A percentile compares a stretch with the other conserved stretches of the same genome.
Evolutionary conservation across 2,113 vertebrate genomes (phyloP).

Genomic region (Alaudala cheleensis): DNA sequence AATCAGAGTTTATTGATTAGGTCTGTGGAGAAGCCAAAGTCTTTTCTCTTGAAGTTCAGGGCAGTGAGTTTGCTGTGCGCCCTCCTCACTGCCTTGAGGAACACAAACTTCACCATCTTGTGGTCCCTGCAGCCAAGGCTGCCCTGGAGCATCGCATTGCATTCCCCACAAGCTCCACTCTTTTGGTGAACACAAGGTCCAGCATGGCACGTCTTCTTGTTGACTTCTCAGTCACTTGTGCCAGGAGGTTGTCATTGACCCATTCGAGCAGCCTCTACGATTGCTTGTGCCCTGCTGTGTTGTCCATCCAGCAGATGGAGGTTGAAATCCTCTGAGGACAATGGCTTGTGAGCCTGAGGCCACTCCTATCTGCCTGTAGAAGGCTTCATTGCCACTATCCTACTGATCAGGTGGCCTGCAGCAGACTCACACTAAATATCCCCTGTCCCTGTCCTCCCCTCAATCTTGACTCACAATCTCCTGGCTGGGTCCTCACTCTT

Average conservation of each 20-base stretch:
- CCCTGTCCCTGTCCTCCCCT: neutral
- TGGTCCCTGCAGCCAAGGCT: neutral
- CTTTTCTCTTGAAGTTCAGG: neutral
- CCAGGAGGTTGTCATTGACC: neutral
- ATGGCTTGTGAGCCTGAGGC: neutral
- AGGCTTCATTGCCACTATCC: neutral
- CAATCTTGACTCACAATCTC: neutral
- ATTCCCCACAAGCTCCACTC: neutral
- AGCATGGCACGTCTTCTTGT: neutral
- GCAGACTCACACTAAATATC: neutral
- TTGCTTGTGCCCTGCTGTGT: neutral
- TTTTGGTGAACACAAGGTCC: neutral
- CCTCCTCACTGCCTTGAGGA: neutral
- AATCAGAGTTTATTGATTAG: neutral
- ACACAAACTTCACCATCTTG: fast-evolving
- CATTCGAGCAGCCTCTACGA: too few relatives aligned
- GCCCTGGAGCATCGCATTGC: neutral
- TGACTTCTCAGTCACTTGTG: neutral
- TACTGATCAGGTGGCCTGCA: neutral
- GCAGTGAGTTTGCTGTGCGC: neutral
- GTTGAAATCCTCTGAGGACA: neutral
- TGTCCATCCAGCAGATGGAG: neutral
- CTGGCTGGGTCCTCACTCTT: neutral
- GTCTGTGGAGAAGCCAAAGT: neutral
- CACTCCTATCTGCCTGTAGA: neutral